These are phyloP conservation scores for Hylaeus volcanicus DNA, from an alignment of 1,140 invertebrate genomes.

Conservation along the genomic window DNA sequence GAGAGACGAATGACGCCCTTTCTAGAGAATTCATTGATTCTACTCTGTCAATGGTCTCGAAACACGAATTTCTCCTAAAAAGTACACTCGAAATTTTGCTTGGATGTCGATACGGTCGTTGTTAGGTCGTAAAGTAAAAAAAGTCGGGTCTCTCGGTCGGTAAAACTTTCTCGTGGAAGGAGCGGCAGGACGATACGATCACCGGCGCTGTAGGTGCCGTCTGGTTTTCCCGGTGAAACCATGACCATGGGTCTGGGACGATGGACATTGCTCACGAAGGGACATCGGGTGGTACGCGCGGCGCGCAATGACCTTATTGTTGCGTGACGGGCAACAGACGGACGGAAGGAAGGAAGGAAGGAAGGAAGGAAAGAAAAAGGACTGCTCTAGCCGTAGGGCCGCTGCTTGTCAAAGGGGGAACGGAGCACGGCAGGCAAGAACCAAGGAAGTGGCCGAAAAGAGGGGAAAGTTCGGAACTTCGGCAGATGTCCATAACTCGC, in stretches of 20 bases:
- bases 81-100: too few species aligned
- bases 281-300: constrained; percentile 40
- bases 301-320: constrained; percentile 66
- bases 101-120: too few species aligned
- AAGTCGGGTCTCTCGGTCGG: too few species aligned
- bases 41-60: too few species aligned
- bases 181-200: constrained; percentile 8
- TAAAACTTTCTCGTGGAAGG: neutral
- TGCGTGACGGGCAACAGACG: constrained; percentile 64
- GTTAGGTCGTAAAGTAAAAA: too few species aligned
- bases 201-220: neutral
- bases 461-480: constrained; percentile 62
- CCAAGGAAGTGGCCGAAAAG: constrained; percentile 56
- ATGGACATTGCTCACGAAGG: constrained; percentile 19
- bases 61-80: too few species aligned
- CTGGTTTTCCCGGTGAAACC: constrained; percentile 27
- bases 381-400: constrained; percentile 52
- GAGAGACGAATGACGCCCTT: too few species aligned
- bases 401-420: constrained; percentile 39
- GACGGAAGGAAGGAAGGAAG: constrained; percentile 66
- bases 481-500: constrained; percentile 56
- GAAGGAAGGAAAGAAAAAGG: constrained; percentile 49
- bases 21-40: too few species aligned
- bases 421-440: constrained; percentile 33
- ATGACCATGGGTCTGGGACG: constrained; percentile 28